Evolutionary conservation across 1,140 invertebrate species (phyloP), one percentile per base, ranked within the genome.

Genomic region (Ips typographus): DNA sequence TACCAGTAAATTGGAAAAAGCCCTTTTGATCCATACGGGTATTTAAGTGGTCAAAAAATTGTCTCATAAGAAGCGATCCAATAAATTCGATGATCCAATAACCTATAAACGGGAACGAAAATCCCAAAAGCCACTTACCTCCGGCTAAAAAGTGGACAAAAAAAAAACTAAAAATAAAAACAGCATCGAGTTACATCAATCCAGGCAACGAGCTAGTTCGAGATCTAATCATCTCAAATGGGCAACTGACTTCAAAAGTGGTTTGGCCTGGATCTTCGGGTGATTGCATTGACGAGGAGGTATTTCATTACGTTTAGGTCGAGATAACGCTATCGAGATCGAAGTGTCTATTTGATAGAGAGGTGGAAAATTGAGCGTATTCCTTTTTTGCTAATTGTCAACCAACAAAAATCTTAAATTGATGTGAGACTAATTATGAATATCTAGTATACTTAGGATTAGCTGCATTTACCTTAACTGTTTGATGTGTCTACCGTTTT

Each of bases 261-360:
- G 61, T 63, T 52, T 38, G 6, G 61, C 49, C 49, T 22, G n/a
- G 44, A 40, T 40, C 61, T 63, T n/a, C 8, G 61, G 61, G 39
- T 40, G 61, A 63, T 52, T 63, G 47, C 47, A 40, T 8, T 63
- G 61, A 63, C 44, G 44, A 52, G 61, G 37, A 63, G 47, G 61
- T 63, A 63, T 63, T 63, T 63, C 61, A 63, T 63, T 63, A 63
- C 61, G 61, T 63, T 63, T 63, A 39, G 61, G 61, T 52, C 44
- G 40, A 63, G 61, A 63, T 63, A 63, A 63, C 47, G 61, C 38
- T 8, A 63, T 63, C 40, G 2, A 37, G 44, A 52, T 44, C 61
- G 40, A 63, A 52, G 22, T 63, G 60, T 8, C 60, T 63, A 39
- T 58, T 40, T 41, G 3, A 58, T 58, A 58, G 56, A 22, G 37